phyloP scores from a whole-genome alignment of 35 echinoderm and acorn worm species.

The Patiria miniata region DNA sequence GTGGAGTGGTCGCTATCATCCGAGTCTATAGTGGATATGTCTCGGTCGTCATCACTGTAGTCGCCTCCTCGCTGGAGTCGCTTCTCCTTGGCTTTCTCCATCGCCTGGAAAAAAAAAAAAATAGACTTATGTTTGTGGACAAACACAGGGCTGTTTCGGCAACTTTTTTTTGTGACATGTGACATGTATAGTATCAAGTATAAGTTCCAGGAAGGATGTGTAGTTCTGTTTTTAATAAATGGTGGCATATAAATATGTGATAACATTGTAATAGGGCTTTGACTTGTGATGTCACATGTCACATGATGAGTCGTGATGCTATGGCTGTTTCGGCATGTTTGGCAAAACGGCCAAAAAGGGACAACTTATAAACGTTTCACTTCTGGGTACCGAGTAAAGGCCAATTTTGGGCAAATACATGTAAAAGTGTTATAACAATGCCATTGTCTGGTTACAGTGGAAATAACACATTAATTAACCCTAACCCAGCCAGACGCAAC shows the following conservation, averaged over 20 bases:
- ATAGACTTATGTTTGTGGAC: background rate
- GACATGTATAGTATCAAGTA: background rate
- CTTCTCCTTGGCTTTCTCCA: slow-evolving; percentile 54
- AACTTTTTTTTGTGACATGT: too few species aligned
- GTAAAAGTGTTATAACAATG: too few species aligned
- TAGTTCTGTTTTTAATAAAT: too few species aligned
- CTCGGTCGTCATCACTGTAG: background rate
- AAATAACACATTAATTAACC: too few species aligned
- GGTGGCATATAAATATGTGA: too few species aligned
- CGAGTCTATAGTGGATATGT: background rate
- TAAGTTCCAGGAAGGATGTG: background rate
- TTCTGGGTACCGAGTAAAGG: background rate
- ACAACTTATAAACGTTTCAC: background rate
- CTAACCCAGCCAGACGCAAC: too few species aligned
- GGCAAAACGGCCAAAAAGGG: background rate
- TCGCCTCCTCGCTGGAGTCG: slow-evolving; percentile 18
- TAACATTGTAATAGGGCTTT: too few species aligned
- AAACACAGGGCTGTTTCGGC: too few species aligned
- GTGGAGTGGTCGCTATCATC: slow-evolving; percentile 24
- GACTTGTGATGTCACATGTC: too few species aligned
- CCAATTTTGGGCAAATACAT: background rate
- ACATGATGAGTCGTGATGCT: too few species aligned
- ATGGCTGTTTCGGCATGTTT: background rate
- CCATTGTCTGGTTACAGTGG: too few species aligned
- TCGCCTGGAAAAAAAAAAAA: slow-evolving; percentile 12